These are phyloP conservation scores for Apis florea DNA, from an alignment of 1,140 invertebrate genomes.

Conservation along the genomic window DNA sequence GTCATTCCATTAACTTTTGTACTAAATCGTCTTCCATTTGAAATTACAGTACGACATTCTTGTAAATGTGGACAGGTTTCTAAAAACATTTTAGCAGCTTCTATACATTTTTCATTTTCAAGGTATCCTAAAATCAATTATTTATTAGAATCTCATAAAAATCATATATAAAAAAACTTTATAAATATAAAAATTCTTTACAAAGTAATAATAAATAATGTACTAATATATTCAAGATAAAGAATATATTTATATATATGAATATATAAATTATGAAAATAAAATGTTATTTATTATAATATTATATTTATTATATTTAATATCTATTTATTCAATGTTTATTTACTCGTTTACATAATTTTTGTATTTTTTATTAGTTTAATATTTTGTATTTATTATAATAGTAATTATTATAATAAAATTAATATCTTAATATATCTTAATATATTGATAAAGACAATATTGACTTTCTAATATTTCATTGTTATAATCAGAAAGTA, in stretches of 20 bases:
- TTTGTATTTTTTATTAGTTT: not conserved
- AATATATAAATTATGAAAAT: not conserved
- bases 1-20: conserved; percentile 74
- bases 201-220: too few relatives aligned
- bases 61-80: conserved; percentile 76
- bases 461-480: not conserved
- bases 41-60: conserved; percentile 75
- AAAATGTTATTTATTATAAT: not conserved
- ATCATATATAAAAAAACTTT: not conserved
- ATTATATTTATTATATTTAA: not conserved
- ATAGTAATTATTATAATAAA: not conserved
- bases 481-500: not conserved
- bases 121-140: conserved; percentile 75
- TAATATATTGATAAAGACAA: not conserved
- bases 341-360: not conserved
- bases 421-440: not conserved
- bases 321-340: not conserved
- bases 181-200: too few relatives aligned
- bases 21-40: conserved; percentile 74
- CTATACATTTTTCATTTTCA: conserved; percentile 76
- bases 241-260: not conserved
- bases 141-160: not conserved
- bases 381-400: not conserved
- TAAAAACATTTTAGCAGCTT: conserved; percentile 75
- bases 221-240: not conserved